Evolutionary conservation across 2,888 invertebrate species (phyloP), one percentile per base, ranked within the genome.

Genomic region (Julus scandinavius): DNA sequence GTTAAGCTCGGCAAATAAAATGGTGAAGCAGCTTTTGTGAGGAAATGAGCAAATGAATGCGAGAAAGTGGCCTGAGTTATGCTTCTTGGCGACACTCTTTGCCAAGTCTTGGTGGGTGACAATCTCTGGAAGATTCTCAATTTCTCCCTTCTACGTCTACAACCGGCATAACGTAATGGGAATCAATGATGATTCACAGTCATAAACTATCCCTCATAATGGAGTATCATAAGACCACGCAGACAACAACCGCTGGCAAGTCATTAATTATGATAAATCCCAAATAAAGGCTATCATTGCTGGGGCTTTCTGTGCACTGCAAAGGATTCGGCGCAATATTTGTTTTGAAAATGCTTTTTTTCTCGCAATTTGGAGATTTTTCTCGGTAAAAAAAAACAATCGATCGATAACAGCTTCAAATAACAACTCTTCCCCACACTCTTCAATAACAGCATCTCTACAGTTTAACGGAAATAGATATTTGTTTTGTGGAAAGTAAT

Each of bases 261-360:
- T 72, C 72, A 72, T 72, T 72, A 72, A 72, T 72, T 72, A 72
- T 72, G 72, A 72, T 72, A 72, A 72, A 72, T 72, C 72, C 72
- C 20, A 29, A 72, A 13, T 29, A 72, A 72, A 72, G 29, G 29
- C 72, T 29, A 72, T 20, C 72, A 72, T 72, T 72, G 72, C 29
- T 1, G 4, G 29, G 29, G 72, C 4, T 20, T 9, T 72, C 20
- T 20, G 29, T n/a, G n/a, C 11, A 72, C 72, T 29, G 20, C n/a
- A 54, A 15, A 54, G 13, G 54, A 54, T 54, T 54, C 54, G 54
- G 15, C 54, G 3, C 72, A 6, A 72, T 72, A 72, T 72, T 72
- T 72, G 72, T 29, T 72, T 72, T 72, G 20, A 72, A 72, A 72
- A 72, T 72, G 72, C 29, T 20, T 72, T 72, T 63, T 72, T 72